Evolutionary conservation across 2,797 vertebrate species (phyloP), one percentile per base, ranked within the genome.

Genomic region (Melanogrammus aeglefinus): DNA sequence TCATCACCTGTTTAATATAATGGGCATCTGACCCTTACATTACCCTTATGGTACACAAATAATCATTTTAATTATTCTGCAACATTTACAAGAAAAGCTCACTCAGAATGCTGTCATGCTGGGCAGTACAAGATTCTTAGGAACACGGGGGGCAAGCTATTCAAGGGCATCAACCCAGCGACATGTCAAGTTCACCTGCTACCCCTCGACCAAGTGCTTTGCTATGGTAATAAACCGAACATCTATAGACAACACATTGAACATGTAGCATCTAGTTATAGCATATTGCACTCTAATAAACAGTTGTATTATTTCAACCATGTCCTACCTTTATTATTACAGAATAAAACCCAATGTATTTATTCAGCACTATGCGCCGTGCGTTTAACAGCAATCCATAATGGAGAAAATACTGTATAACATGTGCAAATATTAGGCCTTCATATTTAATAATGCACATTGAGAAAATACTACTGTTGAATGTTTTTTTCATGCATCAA

Each of bases 131-230:
- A 44, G 12, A 44, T 13, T 2, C 57, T 24, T 1, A 18, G 21
- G 57, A 24, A 63, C 57, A 63, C 57, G 5, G 18, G 18, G 47
- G 16, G 6, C 47, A 57, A 57, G 47, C n/a, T 9, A 63, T 8
- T 63, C 57, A 63, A 69, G 63, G 63, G 24, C 63, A 69, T 9
- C 63, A 1, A 29, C n/a, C 63, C 63, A 3, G 57, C 6, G 21
- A 63, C 57, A 63, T 27, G 63, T 69, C 63, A 69, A 69, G 63
- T 69, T 69, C 63, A 69, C 63, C 63, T 69, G 63, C 63, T 69
- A 12, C 24, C 27, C 24, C 63, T 27, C 27, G 63, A 69, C 63
- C 63, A 27, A 69, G 63, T 3, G 63, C 1, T 3, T 24, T 6
- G 51, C 51, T 57, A 0, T 24, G 13, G 24, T 69, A 69, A 27